Evolutionary conservation across 2,888 invertebrate genomes (phyloP), one percentile per base, ranked within the genome.

Genomic region (Campoplex capitator): DNA sequence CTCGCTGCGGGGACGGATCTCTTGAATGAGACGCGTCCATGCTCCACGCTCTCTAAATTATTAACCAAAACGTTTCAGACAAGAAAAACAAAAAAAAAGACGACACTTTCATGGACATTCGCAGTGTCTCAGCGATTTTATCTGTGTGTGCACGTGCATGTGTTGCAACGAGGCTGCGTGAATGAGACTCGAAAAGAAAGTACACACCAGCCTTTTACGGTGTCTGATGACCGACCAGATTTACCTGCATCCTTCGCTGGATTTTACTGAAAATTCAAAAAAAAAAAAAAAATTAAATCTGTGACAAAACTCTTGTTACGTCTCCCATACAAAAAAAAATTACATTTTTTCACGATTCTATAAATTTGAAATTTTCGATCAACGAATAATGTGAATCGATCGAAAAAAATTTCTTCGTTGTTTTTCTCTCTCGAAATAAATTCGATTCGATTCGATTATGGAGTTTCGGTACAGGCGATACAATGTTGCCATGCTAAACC

Each of bases 51-150:
- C 73, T 78, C 51, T 84, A 70, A 82, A 84, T 82, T 84, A 87
- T 87, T 87, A 79, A 87, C 45, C 62, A 84, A 65, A 65, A 82
- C 82, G 78, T 84, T 84, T 84, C 56, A 78, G 84, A 84, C 74
- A 62, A 48, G 81, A 81, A 79, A 79, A 82, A 87, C 23, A 23
- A 23, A 23, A 23, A 23, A 23, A 23, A 23, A 23, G 23, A 83
- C 82, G 38, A 62, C 58, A 23, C 75, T 62, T 76, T 83, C 70
- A 11, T n/a, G 83, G 75, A 23, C 51, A 79, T 32, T 32, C 54
- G 45, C 67, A 75, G 70, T 45, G 45, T 76, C 75, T 32, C 70
- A 35, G 45, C 23, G 9, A 32, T 65, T 65, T 73, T 32, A 28
- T 32, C 11, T 62, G 45, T 62, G 42, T 3, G 38, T 38, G 38